Base-by-base conservation (phyloP, 2,888 invertebrate species). In the Hermodice carunculata region DNA sequence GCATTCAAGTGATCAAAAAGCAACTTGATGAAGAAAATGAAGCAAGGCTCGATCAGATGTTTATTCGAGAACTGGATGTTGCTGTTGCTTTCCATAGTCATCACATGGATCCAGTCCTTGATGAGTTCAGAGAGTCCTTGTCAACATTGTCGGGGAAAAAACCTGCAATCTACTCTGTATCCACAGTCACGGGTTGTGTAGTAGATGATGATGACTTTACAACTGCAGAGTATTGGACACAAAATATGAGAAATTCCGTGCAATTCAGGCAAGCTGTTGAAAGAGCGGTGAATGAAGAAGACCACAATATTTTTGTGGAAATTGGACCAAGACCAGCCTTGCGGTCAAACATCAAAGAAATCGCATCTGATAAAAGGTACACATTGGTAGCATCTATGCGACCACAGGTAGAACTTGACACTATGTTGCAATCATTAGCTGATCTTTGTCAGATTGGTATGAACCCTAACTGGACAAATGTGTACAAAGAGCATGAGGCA, bases 11-110 rank as follows among this genome's bases (percentile, higher is more conserved):
- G n/a, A n/a, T n/a, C n/a, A n/a, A n/a, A 3, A 64, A 64, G 1
- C 52, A 61, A 49, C 40, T 77, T 17, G 71, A 70, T 37, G 51
- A 43, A 17, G 53, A 62, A 3, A 29, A 75, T 0, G 34, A 64
- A 49, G 22, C 51, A 26, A 26, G 64, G 3, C 11, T 34, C 40
- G 22, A 59, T 46, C 1, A 59, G 64, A 19, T 49, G 58, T 17
- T 69, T 66, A 6, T 57, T 6, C 53, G 64, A 32, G 72, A 71
- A 5, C 64, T 78, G 2, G 46, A 63, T 11, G 78, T 76, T 1
- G 62, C 73, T n/a, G 74, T 73, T 54, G 80, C 78, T 5, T 79
- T 75, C 52, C 80, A 80, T 53, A 76, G 77, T 40, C 73, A 71
- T 19, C 67, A 74, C 26, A 71, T 76, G 24, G 68, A 74, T 14